phyloP scores from a whole-genome alignment of 2,113 vertebrate genomes.

The Paradoxurus hermaphroditus region DNA sequence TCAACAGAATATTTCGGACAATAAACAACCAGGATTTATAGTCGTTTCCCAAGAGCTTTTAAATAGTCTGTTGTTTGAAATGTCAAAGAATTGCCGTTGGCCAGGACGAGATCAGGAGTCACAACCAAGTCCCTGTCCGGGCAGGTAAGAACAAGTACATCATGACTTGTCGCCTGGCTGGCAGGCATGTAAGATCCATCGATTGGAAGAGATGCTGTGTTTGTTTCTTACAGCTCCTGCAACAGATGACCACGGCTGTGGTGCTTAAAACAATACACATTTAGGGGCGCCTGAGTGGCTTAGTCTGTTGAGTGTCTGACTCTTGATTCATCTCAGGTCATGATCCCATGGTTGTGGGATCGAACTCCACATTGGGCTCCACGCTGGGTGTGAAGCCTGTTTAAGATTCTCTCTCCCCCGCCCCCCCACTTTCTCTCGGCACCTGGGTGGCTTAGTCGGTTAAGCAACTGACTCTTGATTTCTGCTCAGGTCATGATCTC shows the following conservation, averaged over 20 bases:
- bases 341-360: too few relatives aligned
- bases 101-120: background rate
- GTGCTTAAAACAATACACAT: background rate
- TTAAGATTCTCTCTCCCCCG: too few relatives aligned
- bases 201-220: background rate
- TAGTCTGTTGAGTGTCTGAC: too few relatives aligned
- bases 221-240: background rate
- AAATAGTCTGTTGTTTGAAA: background rate
- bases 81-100: background rate
- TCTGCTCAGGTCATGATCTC: too few relatives aligned
- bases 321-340: too few relatives aligned
- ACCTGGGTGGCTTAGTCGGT: too few relatives aligned
- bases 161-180: background rate
- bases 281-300: background rate
- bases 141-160: background rate
- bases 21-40: background rate
- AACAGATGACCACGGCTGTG: background rate
- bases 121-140: background rate
- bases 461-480: too few relatives aligned
- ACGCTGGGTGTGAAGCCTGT: too few relatives aligned
- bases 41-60: background rate
- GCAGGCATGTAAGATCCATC: background rate
- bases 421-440: too few relatives aligned
- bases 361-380: too few relatives aligned
- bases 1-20: background rate